Conservation (phyloP, 2,113 vertebrate species). For the Channa maculata region DNA sequence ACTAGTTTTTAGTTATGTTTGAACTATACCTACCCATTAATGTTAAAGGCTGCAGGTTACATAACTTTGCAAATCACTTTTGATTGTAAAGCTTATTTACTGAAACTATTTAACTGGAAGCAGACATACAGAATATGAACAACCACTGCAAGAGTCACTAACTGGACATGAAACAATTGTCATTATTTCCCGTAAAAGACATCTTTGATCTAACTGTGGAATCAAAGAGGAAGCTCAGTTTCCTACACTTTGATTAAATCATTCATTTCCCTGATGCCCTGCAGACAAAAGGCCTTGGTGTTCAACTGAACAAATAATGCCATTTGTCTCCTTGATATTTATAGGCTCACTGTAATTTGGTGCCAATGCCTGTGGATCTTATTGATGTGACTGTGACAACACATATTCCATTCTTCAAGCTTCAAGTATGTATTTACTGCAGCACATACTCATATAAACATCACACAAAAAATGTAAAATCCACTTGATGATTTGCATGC, state of each 20-base stretch:
- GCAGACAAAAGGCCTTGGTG: neutral
- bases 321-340: slow-evolving; percentile 63
- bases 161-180: slow-evolving; percentile 10
- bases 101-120: slow-evolving; percentile 3
- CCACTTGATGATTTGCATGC: no score
- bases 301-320: slow-evolving; percentile 35
- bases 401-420: slow-evolving; percentile 81
- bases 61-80: neutral
- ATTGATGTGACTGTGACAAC: slow-evolving; percentile 78
- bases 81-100: neutral
- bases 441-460: neutral
- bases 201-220: slow-evolving; percentile 33
- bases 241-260: slow-evolving; percentile 36
- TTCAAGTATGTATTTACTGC: slow-evolving; percentile 84
- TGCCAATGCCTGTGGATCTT: slow-evolving; percentile 76
- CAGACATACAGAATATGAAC: neutral
- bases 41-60: neutral
- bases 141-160: neutral
- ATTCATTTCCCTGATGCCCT: slow-evolving; percentile 22
- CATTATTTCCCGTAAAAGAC: slow-evolving; percentile 29
- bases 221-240: slow-evolving; percentile 33
- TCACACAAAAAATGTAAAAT: neutral
- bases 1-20: neutral
- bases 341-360: slow-evolving; percentile 83
- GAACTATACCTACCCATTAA: slow-evolving; percentile 5